Evolutionary conservation across 2,888 invertebrate genomes (phyloP), one percentile per base, ranked within the genome.

Genomic region (Lithodes maja): DNA sequence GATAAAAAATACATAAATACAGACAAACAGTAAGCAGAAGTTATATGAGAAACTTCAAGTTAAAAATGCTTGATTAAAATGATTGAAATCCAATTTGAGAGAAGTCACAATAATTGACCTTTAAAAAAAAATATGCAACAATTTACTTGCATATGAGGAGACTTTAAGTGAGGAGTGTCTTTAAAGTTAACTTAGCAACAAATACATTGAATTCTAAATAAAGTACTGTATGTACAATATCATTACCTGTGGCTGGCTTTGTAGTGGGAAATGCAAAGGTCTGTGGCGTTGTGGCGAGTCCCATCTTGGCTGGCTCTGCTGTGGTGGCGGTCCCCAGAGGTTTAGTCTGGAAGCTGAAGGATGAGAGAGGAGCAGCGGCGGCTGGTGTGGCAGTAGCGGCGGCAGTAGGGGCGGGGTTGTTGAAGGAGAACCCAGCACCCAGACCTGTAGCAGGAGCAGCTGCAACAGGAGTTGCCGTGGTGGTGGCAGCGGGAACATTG

Each of bases 211-310:
- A 33, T 33, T 33, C 33, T 33, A 33, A 33, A 33, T 33, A 33
- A 33, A 33, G 33, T 33, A 33, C 33, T 33, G 33, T 33, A 33
- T 33, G 33, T 33, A 33, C 33, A 33, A 33, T 33, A 33, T 17
- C 71, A 71, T 12, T 52, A 69, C 82, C 82, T 82, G 69, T 12
- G 7, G 68, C 15, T 1, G 68, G 68, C 52, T 68, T 68, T 15
- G 69, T 9, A 3, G 69, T 1, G 52, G 69, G 69, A 9, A 49
- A 50, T 12, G 61, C 33, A 50, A 50, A 49, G 52, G 52, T 3
- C 69, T 82, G 82, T 33, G 5, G 2, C 52, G 82, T n/a, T 12
- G 82, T 52, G 15, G 82, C 15, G 69, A 69, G 69, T n/a, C 69
- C 1, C 5, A 69, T 1, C n/a, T 82, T 82, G 52, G 15, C 52